Evolutionary conservation across 2,888 invertebrate genomes (phyloP), one percentile per base, ranked within the genome.

Genomic region (Brenthis hecate): DNA sequence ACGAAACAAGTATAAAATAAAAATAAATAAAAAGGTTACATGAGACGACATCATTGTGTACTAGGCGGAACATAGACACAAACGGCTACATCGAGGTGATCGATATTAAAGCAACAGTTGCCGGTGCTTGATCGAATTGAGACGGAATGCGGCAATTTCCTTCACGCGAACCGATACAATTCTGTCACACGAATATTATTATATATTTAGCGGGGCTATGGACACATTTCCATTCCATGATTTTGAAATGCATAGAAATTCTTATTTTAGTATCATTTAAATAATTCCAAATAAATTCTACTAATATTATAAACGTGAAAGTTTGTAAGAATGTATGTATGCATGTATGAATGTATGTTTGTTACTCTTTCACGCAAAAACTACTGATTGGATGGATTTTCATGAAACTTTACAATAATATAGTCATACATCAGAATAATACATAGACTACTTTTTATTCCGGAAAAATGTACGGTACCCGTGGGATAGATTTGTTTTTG

Each of bases 111-210:
- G 73, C 70, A 73, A 72, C 70, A 72, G 72, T 72, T 73, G 68
- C 54, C 68, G 56, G 56, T 58, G 72, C 58, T 67, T 72, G 69
- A 71, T 71, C 64, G 67, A 58, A 72, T 67, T 74, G 71, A 71
- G 66, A 69, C 65, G 72, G 57, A 72, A 71, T 64, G 66, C 54
- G 66, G 68, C 74, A 71, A 74, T 74, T 72, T 71, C 73, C 70
- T 71, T 66, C 72, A 69, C 62, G 65, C 71, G 57, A 73, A 67
- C 68, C 63, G 70, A 72, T 73, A 74, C 69, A 57, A n/a, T 57
- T 58, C 48, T 47, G 32, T 70, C 60, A 60, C 48, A 65, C 51
- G 62, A 64, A 61, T 62, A 43, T 70, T n/a, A 50, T 16, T 28
- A 28, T 28, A 32, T 48, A 16, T n/a, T 50, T 32, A 43, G 1